Conservation (phyloP, 2,888 invertebrate species). For the Vannuccia rotundouncinata region DNA sequence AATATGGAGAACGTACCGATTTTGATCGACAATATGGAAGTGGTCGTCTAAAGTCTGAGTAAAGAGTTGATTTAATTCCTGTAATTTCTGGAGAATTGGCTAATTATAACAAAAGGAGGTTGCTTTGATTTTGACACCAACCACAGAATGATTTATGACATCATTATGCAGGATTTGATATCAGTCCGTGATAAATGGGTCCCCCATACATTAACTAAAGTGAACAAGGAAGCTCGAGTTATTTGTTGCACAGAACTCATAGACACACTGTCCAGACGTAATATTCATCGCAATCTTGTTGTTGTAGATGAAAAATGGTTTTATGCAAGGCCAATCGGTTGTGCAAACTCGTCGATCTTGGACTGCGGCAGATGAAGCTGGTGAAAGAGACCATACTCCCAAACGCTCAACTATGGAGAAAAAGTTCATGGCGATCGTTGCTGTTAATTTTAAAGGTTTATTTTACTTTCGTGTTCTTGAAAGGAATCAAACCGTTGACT, state of each 20-base stretch:
- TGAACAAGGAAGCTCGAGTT: neutral
- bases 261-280: neutral
- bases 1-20: neutral
- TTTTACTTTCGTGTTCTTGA: neutral
- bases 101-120: neutral
- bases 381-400: neutral
- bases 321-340: neutral
- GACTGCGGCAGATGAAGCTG: neutral
- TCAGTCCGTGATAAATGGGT: neutral
- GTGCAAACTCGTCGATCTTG: neutral
- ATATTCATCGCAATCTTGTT: neutral
- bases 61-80: conserved; percentile 16
- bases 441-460: neutral
- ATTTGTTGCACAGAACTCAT: neutral
- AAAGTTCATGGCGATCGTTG: neutral
- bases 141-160: neutral
- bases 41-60: neutral
- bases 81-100: neutral
- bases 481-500: neutral
- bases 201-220: neutral
- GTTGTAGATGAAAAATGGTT: neutral
- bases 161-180: neutral
- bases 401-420: neutral
- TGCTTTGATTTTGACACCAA: neutral
- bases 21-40: neutral